Base-by-base conservation (phyloP, 2,888 invertebrate genomes). In the Melieria picta region DNA sequence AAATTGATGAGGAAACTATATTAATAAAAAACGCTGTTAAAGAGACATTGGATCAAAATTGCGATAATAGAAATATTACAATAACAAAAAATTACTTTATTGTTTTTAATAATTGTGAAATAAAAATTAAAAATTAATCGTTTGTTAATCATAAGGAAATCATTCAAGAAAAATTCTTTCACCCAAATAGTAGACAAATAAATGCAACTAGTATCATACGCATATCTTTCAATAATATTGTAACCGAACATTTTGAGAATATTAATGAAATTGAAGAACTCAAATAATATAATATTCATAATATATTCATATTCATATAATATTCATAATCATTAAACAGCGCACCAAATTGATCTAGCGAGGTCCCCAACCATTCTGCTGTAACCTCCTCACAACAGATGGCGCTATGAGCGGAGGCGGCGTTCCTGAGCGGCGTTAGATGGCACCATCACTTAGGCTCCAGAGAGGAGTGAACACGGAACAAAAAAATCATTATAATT, bases 251-350 rank as follows among this genome's bases (percentile, higher is more conserved):
- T 30, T 30, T 30, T 30, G 30, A 30, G 30, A 30, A 30, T 50
- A 50, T 50, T 50, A 50, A 50, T 50, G 50, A 50, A 50, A 50
- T 50, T 50, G 3, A 50, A 50, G 50, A 50, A 50, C 50, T 50
- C 9, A 50, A 50, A 50, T 50, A 50, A 1, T 3, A 50, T 3
- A 50, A 50, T 3, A 3, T 50, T 3, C 3, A 1, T 1, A 1
- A 50, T 50, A 3, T 1, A 50, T n/a, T n/a, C n/a, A n/a, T n/a
- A 50, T 50, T 2, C 1, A 16, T 16, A 50, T 50, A 10, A 10
- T 50, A 10, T 7, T 50, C 7, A 3, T 50, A 50, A 50, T 50
- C 11, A 50, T n/a, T n/a, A n/a, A n/a, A n/a, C n/a, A n/a, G n/a
- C n/a, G n/a, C n/a, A n/a, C n/a, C n/a, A n/a, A n/a, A n/a, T n/a